These are phyloP conservation scores for Dipodomys ordii DNA, from an alignment of 2,113 vertebrate genomes.

Conservation along the genomic window DNA sequence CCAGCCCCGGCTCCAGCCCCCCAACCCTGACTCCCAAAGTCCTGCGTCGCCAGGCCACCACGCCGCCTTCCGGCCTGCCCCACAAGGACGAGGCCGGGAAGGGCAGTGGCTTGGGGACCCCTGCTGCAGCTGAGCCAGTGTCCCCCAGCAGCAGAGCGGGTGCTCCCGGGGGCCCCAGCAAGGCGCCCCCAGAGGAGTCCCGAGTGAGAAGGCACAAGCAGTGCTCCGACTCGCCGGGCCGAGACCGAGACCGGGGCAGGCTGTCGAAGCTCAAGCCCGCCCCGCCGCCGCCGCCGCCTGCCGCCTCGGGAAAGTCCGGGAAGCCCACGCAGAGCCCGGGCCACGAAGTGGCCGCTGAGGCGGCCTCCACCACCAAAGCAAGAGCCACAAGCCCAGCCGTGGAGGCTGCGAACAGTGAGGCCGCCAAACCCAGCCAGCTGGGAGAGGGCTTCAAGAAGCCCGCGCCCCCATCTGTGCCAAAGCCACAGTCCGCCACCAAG, in stretches of 20 bases:
- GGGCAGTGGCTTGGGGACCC: conserved; percentile 84
- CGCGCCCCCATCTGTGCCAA: conserved; percentile 87
- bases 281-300: conserved; percentile 92
- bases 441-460: conserved; percentile 90
- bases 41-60: conserved; percentile 86
- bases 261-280: conserved; percentile 94
- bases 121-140: conserved; percentile 73
- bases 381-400: conserved; percentile 84
- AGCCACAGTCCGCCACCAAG: conserved; percentile 90
- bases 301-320: conserved; percentile 86
- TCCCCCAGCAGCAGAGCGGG: conserved; percentile 85
- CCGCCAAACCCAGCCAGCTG: conserved; percentile 84
- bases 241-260: conserved; percentile 92
- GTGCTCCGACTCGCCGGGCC: conserved; percentile 81
- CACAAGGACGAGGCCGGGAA: conserved; percentile 88
- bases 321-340: conserved; percentile 90
- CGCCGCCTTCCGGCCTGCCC: conserved; percentile 68
- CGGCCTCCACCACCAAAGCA: conserved; percentile 85
- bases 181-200: conserved; percentile 89
- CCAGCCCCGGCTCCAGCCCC: conserved; percentile 93
- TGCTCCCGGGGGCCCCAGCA: conserved; percentile 84
- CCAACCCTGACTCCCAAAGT: conserved; percentile 93
- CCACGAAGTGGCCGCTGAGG: conserved; percentile 88
- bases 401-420: conserved; percentile 85
- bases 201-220: conserved; percentile 92